Evolutionary conservation across 2,888 invertebrate species (phyloP).

Genomic region (Brachylomia viminalis): DNA sequence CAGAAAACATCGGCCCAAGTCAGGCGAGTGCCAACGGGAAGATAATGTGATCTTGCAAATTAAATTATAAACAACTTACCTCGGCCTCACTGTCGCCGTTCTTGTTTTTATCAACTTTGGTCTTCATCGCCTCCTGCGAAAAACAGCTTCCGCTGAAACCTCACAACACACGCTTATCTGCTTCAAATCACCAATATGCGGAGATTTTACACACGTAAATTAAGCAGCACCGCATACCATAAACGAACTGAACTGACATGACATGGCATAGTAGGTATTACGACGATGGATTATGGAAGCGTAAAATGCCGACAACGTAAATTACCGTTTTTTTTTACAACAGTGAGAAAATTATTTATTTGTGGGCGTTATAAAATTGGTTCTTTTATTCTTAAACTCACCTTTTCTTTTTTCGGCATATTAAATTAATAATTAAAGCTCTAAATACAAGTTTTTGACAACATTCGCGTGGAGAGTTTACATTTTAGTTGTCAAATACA

Average conservation of each 20-base stretch:
- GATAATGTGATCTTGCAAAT: constrained; percentile 65
- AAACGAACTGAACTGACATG: constrained; percentile 83
- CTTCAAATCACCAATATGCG: constrained; percentile 77
- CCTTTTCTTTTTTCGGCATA: constrained; percentile 84
- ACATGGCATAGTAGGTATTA: constrained; percentile 82
- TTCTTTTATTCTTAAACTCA: constrained; percentile 71
- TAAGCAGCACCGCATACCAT: constrained; percentile 85
- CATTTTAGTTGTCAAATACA: constrained; percentile 75
- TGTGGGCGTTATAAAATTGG: constrained; percentile 42
- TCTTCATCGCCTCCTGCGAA: constrained; percentile 91
- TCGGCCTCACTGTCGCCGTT: constrained; percentile 90
- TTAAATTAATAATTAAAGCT: constrained; percentile 78
- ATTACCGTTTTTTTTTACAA: constrained; percentile 67
- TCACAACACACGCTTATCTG: constrained; percentile 81
- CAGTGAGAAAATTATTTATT: constrained; percentile 40
- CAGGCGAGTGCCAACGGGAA: constrained; percentile 66
- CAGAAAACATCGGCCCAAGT: constrained; percentile 62
- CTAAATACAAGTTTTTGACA: constrained; percentile 79
- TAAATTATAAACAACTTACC: constrained; percentile 85
- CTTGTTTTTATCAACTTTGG: constrained; percentile 90
- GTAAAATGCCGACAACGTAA: constrained; percentile 81
- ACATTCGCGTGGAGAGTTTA: constrained; percentile 79
- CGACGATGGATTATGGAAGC: constrained; percentile 74
- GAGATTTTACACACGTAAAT: constrained; percentile 83
- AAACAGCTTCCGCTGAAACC: constrained; percentile 83